Evolutionary conservation across 2,113 vertebrate genomes (phyloP), one percentile per base, ranked within the genome.

Genomic region (Panthera tigris): DNA sequence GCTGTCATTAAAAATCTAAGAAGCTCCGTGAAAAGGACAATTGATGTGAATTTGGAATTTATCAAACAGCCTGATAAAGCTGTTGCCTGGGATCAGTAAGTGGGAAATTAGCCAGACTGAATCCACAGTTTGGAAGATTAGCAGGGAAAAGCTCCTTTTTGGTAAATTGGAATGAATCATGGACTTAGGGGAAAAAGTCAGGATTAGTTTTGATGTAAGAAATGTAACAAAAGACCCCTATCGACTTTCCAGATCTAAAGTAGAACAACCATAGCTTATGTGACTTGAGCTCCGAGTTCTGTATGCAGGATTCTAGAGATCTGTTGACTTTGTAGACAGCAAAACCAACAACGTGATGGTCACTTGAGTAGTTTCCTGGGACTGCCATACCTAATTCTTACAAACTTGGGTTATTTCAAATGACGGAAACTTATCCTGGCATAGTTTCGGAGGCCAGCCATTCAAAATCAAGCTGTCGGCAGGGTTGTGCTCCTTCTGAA

Each of bases 21-120:
- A 85, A 92, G 33, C 36, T 18, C 23, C 61, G 23, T 69, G 41
- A 31, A 63, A 65, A 57, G 16, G n/a, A 52, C 78, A 85, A 90
- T 79, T 52, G 33, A 89, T 82, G 63, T 94, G 88, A 92, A 87
- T 87, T 98, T 96, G 83, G 68, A 87, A 87, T n/a, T 78, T 48
- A 76, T 73, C 36, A 73, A 73, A 39, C 4, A 92, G 41, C 50
- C 61, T 95, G 79, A 81, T 66, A 82, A 89, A 81, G 45, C 79
- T 78, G 16, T 74, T 96, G 19, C 50, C 69, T 5, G 55, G 29
- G 9, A 79, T 97, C 81, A 94, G 63, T 89, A 86, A 81, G 3
- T 89, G 68, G 71, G 66, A 89, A 97, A 97, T 89, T 80, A 91
- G 48, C n/a, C 96, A 66, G 82, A 74, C 7, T 27, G 50, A 93